These are phyloP conservation scores for Idaea straminata DNA, from an alignment of 2,888 invertebrate species.

Conservation along the genomic window DNA sequence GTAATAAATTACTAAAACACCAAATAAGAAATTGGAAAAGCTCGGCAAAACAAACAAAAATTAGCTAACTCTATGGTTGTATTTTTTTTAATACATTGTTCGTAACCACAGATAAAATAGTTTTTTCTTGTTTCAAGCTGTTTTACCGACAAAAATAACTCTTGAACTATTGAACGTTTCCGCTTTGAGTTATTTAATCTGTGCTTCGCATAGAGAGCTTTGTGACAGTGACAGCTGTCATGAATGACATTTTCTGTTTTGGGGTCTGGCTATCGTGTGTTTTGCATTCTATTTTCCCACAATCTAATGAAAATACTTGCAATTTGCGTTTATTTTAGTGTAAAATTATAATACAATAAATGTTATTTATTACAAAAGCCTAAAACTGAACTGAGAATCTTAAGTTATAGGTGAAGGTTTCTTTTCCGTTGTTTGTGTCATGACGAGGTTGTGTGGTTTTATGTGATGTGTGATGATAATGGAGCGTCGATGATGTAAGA, in stretches of 20 bases:
- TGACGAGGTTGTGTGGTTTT: not conserved
- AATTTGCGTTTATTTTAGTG: not conserved
- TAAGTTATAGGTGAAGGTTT: not conserved
- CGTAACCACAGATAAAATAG: too few relatives aligned
- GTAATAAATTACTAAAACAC: too few relatives aligned
- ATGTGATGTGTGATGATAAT: not conserved
- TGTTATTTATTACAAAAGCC: not conserved
- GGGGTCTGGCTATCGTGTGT: not conserved
- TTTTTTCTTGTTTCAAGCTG: not conserved
- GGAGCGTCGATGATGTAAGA: not conserved
- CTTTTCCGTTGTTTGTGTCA: not conserved
- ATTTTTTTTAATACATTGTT: too few relatives aligned
- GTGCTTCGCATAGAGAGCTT: too few relatives aligned
- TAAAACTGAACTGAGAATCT: not conserved
- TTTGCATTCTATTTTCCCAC: not conserved
- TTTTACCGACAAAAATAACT: not conserved
- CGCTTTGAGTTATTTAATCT: not conserved
- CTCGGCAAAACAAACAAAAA: not conserved
- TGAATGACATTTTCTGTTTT: not conserved
- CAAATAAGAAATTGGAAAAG: too few relatives aligned
- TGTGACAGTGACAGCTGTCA: not conserved
- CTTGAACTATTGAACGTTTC: not conserved
- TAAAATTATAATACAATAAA: not conserved
- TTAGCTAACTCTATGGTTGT: not conserved
- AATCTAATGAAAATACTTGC: not conserved